phyloP scores from a whole-genome alignment of 2,113 vertebrate genomes.

The Triplophysa tibetana region DNA sequence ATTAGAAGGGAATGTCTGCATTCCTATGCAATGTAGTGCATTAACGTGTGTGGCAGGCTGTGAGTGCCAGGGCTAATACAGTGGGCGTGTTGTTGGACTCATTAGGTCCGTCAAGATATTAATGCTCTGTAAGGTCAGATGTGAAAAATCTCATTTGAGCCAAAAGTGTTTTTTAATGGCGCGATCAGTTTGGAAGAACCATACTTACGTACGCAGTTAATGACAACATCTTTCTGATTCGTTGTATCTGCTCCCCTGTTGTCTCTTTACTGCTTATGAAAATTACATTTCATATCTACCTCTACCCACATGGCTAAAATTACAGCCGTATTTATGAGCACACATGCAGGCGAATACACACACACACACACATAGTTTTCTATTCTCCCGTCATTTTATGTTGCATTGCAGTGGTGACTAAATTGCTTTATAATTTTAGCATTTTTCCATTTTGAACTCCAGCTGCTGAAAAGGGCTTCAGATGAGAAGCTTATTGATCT shows the following conservation, averaged over 20 bases:
- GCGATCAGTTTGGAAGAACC: not conserved
- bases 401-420: not conserved
- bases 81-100: not conserved
- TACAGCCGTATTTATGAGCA: not conserved
- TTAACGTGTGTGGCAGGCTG: not conserved
- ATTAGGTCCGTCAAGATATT: conserved; percentile 9
- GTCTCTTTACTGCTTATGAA: conserved; percentile 23
- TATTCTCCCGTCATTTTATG: not conserved
- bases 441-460: conserved; percentile 20
- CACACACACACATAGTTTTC: not conserved
- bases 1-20: not conserved
- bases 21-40: not conserved
- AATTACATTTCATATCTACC: conserved; percentile 25
- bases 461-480: conserved; percentile 5
- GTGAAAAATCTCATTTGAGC: conserved; percentile 15
- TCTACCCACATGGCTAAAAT: conserved; percentile 18
- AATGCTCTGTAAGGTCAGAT: conserved; percentile 8
- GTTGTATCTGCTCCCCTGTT: conserved; percentile 1
- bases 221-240: conserved; percentile 17
- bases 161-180: conserved; percentile 36
- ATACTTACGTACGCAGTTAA: conserved; percentile 18
- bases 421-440: conserved; percentile 16
- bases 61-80: not conserved
- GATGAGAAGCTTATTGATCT: conserved; percentile 11
- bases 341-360: not conserved